Percentiles rank a stretch among this genome's conserved stretches.
Conservation (phyloP, 1,140 invertebrate genomes). For the Megalopta genalis region DNA sequence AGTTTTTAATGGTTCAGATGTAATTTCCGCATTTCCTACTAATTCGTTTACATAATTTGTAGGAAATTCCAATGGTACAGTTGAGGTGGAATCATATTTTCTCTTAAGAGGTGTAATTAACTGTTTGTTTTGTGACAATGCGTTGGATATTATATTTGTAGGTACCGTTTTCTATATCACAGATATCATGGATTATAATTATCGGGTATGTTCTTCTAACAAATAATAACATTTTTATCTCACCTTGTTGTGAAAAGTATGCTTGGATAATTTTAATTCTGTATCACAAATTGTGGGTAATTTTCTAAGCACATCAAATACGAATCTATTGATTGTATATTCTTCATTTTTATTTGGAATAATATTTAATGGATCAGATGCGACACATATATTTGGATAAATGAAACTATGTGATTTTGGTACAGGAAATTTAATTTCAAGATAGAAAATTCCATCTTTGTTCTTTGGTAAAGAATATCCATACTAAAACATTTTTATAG, state of each 20-base stretch:
- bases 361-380: slow-evolving; percentile 42
- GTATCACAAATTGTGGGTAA: slow-evolving; percentile 55
- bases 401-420: slow-evolving; percentile 45
- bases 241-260: not conserved
- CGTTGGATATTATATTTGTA: slow-evolving; percentile 5
- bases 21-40: not conserved
- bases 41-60: not conserved
- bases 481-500: slow-evolving; percentile 62
- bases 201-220: not conserved
- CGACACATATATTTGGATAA: slow-evolving; percentile 67
- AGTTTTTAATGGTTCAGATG: not conserved
- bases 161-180: not conserved
- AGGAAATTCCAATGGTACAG: slow-evolving; percentile 17
- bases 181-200: too few species aligned
- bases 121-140: not conserved
- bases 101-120: not conserved
- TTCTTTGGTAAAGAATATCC: slow-evolving; percentile 72
- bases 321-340: slow-evolving; percentile 46
- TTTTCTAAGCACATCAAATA: slow-evolving; percentile 49
- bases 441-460: slow-evolving; percentile 64
- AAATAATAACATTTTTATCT: not conserved
- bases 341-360: slow-evolving; percentile 45
- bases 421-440: slow-evolving; percentile 61
- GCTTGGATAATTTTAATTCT: slow-evolving; percentile 44
- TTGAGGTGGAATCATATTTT: not conserved